Conservation (phyloP, 2,113 vertebrate genomes). For the Trichomycterus rosablanca region DNA sequence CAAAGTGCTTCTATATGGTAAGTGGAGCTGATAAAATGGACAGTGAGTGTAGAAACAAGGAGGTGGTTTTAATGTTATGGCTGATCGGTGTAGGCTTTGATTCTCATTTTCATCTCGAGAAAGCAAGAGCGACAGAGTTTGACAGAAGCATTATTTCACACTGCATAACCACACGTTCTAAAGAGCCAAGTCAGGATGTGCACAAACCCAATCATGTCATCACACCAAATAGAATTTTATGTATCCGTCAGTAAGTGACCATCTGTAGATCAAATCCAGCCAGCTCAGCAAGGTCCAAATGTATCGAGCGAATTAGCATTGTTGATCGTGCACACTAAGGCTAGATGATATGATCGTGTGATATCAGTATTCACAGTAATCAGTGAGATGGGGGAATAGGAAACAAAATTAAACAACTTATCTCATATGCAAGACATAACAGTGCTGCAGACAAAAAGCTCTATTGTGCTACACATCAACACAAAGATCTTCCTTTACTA, state of each 20-base stretch:
- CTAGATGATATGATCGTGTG: too few species aligned
- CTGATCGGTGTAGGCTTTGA: slow-evolving; percentile 20
- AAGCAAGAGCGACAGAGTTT: slow-evolving; percentile 17
- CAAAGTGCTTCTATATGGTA: too few species aligned
- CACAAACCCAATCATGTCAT: neutral
- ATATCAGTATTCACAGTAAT: too few species aligned
- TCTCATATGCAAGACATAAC: too few species aligned
- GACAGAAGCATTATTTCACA: slow-evolving; percentile 20
- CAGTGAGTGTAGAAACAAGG: too few species aligned
- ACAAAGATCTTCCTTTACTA: too few species aligned
- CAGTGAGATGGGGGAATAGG: too few species aligned
- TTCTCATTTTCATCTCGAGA: slow-evolving; percentile 35
- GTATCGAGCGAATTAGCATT: neutral
- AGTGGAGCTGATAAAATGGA: too few species aligned
- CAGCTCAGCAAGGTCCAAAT: neutral
- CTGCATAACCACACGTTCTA: slow-evolving; percentile 12
- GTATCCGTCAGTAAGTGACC: neutral
- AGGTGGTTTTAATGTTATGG: neutral
- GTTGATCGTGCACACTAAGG: neutral
- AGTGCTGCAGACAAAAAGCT: too few species aligned
- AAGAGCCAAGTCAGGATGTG: neutral
- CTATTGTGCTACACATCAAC: too few species aligned
- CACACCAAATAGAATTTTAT: neutral
- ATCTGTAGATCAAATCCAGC: neutral
- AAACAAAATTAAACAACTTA: too few species aligned